phyloP scores from a whole-genome alignment of 2,888 invertebrate genomes.

The Netelia inedita region DNA sequence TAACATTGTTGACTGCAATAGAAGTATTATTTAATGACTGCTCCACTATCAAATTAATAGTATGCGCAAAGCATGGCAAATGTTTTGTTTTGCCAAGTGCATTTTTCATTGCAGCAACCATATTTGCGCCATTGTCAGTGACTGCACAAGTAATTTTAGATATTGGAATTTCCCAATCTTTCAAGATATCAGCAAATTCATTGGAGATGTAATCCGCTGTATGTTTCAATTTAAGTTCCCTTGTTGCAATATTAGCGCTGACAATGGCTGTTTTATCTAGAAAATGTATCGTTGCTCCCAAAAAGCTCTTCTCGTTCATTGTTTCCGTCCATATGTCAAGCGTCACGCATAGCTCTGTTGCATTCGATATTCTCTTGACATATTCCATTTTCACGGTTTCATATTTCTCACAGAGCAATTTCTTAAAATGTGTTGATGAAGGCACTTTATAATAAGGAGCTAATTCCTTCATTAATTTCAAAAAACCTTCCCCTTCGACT shows the following conservation, averaged over 20 bases:
- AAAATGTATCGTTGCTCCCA: slow-evolving; percentile 5
- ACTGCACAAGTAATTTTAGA: background rate
- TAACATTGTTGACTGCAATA: background rate
- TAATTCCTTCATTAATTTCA: background rate
- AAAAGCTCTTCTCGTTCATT: slow-evolving; percentile 3
- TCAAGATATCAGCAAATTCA: background rate
- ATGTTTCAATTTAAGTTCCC: background rate
- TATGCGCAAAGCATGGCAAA: slow-evolving; percentile 10
- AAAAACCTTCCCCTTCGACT: background rate
- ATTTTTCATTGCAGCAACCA: background rate
- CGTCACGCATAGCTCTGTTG: background rate
- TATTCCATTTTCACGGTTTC: background rate
- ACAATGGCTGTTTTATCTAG: background rate
- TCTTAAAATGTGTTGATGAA: background rate
- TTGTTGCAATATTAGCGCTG: background rate
- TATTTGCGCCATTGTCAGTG: background rate
- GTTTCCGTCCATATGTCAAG: slow-evolving; percentile 6
- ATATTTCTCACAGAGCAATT: background rate
- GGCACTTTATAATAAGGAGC: slow-evolving; percentile 7
- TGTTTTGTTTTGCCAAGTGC: background rate
- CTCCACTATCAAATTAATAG: background rate
- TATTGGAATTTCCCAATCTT: background rate
- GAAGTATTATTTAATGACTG: background rate
- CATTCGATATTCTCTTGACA: background rate
- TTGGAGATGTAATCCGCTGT: background rate